These are phyloP conservation scores for Anniella stebbinsi DNA, from an alignment of 2,797 vertebrate species.

Conservation along the genomic window DNA sequence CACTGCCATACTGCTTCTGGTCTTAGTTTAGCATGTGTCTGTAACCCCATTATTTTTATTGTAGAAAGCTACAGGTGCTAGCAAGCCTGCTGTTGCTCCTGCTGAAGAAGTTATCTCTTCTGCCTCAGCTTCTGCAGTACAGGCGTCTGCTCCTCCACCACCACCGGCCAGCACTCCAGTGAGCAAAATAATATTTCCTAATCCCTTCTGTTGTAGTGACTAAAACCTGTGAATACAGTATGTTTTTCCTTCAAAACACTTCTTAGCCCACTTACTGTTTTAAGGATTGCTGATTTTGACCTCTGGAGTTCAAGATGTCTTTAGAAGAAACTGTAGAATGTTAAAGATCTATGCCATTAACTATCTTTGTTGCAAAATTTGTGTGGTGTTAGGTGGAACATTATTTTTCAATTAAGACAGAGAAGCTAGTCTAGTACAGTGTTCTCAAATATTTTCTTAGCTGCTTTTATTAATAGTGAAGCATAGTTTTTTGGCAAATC, in stretches of 20 bases:
- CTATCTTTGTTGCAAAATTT: background rate
- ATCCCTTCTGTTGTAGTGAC: background rate
- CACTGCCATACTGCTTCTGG: background rate
- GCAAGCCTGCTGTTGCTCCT: rapidly evolving
- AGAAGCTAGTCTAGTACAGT: background rate
- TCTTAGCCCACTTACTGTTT: background rate
- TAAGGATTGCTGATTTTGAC: background rate
- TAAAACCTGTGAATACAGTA: background rate
- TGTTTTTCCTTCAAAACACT: background rate
- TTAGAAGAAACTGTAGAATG: background rate
- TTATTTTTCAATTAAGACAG: background rate
- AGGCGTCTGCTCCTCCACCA: slow-evolving; percentile 50
- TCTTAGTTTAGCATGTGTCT: background rate
- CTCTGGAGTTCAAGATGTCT: rapidly evolving
- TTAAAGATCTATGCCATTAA: background rate
- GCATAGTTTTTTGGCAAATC: background rate
- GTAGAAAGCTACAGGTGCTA: slow-evolving; percentile 53
- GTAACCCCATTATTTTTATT: slow-evolving; percentile 9
- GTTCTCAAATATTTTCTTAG: background rate
- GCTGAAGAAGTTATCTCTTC: slow-evolving; percentile 49
- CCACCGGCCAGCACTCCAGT: slow-evolving; percentile 43
- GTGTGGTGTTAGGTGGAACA: background rate
- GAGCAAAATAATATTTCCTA: slow-evolving; percentile 33
- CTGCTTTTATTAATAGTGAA: background rate
- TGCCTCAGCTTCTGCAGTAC: slow-evolving; percentile 47